Evolutionary conservation across 37 sponge, comb jelly and placozoan genomes (phyloP), one percentile per base, ranked within the genome.

Genomic region (Hexactinellida sp.): DNA sequence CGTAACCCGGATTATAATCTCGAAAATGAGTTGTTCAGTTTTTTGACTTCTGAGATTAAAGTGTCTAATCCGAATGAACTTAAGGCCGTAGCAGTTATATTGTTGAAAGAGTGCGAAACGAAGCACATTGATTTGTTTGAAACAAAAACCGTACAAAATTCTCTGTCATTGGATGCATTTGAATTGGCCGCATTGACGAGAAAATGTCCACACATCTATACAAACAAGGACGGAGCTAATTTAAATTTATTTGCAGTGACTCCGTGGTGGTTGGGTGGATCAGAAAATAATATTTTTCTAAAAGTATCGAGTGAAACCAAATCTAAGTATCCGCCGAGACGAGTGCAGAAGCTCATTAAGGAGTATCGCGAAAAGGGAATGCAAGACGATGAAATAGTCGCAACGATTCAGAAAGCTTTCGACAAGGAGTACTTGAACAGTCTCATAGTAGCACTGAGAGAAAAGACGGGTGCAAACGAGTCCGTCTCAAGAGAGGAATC

Each of bases 341-440:
- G 30, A 25, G 76, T 63, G 3, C 76, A 63, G 76, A 28, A 23
- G 34, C 30, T 63, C 28, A 63, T 63, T 21, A 63, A 63, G 76
- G 76, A 63, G 76, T n/a, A 63, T 63, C 76, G 76, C 3, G 76
- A 63, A 28, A 63, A 63, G 21, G 76, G 76, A 63, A 63, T 63
- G 76, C 1, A 10, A 25, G 76, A 63, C 34, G 30, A 28, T 63
- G 76, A 63, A 28, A 63, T 63, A 10, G 30, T 63, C 5, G 76
- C 3, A 28, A 63, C 76, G 3, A 63, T 63, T 25, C 76, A 63
- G 13, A 63, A 23, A 63, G 34, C 76, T 21, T 63, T 63, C 34
- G 76, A 63, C 13, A 28, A 10, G 5, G 76, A 63, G 13, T 63
- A 63, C 76, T 23, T 63, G 34, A 63, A 7, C 76, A 63, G 28